Conservation (phyloP, 2,113 vertebrate genomes). For the Clarias gariepinus region DNA sequence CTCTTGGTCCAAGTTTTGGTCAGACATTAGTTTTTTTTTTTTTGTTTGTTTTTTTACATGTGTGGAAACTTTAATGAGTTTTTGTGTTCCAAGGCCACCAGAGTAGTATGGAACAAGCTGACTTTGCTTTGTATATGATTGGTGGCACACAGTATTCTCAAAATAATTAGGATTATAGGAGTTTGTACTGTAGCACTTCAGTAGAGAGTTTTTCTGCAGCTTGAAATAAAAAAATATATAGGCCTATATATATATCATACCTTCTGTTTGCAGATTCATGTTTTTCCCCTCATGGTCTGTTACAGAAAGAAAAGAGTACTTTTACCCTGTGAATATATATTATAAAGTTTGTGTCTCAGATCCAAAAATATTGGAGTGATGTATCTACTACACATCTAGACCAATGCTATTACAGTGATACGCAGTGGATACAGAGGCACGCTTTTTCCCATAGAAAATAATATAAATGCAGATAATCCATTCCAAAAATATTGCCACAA, state of each 20-base stretch:
- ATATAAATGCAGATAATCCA: no score
- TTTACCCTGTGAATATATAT: background rate
- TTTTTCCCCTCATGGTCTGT: background rate
- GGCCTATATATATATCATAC: no score
- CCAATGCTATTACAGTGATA: background rate
- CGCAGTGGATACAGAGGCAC: no score
- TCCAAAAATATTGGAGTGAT: background rate
- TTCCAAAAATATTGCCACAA: no score
- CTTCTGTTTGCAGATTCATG: background rate
- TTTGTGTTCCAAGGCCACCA: conserved; percentile 55
- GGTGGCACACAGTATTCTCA: conserved; percentile 9
- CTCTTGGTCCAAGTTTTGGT: background rate
- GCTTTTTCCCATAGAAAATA: no score
- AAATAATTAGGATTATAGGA: background rate
- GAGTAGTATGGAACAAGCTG: conserved; percentile 50
- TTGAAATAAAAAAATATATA: background rate
- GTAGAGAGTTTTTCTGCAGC: background rate
- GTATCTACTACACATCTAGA: background rate
- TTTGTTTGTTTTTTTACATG: background rate
- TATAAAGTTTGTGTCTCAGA: background rate
- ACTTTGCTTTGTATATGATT: conserved; percentile 45
- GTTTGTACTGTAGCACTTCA: background rate
- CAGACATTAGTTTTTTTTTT: background rate
- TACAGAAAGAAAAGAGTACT: background rate
- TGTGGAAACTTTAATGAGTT: conserved; percentile 59